Evolutionary conservation across 2,888 invertebrate species (phyloP).

Genomic region (Harpalus rubripes): DNA sequence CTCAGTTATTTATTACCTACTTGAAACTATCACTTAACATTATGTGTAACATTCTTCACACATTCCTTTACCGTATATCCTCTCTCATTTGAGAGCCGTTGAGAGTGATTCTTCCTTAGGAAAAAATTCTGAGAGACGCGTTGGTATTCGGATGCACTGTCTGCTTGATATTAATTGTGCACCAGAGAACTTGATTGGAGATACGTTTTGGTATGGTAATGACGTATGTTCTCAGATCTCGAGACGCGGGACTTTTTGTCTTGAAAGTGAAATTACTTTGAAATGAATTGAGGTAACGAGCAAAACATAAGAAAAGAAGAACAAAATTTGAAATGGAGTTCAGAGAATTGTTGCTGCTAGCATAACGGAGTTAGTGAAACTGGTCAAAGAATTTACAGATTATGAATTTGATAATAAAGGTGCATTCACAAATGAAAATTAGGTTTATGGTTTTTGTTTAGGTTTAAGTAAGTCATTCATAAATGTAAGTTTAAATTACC

Average conservation of each 20-base stretch:
- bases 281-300: not conserved
- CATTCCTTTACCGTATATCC: not conserved
- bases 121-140: slow-evolving; percentile 21
- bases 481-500: no score
- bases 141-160: slow-evolving; percentile 29
- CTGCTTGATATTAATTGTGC: slow-evolving; percentile 36
- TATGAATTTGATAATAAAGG: no score
- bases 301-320: not conserved
- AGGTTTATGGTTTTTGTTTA: no score
- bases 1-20: slow-evolving; percentile 14
- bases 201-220: slow-evolving; percentile 46
- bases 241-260: not conserved
- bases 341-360: not conserved
- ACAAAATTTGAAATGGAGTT: not conserved
- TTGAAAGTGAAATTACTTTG: not conserved
- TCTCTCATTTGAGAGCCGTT: not conserved
- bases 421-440: no score
- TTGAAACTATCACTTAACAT: slow-evolving; percentile 27
- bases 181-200: slow-evolving; percentile 17
- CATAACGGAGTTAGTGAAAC: no score
- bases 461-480: no score
- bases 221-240: not conserved
- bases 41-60: slow-evolving; percentile 31
- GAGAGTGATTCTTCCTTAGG: not conserved
- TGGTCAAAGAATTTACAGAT: no score